Base-by-base conservation (phyloP, 2,888 invertebrate species). In the Ophion ellenae region DNA sequence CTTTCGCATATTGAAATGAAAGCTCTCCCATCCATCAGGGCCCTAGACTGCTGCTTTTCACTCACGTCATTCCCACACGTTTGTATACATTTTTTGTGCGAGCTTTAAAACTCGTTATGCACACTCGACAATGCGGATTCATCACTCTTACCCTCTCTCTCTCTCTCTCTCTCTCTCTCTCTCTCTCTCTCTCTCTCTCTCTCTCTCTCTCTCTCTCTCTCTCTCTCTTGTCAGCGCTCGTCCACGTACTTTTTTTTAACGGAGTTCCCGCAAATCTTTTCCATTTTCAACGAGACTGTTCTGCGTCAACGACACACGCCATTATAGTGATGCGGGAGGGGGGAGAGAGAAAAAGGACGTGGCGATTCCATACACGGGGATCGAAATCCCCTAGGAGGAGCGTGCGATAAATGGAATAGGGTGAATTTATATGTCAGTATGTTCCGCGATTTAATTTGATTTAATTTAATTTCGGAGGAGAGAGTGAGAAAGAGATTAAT, bases 61-160 rank as follows among this genome's bases (percentile, higher is more conserved):
- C 69, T 59, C 83, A 47, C 69, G 81, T 81, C 86, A 69, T 40
- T 76, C 73, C 69, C 81, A 69, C 64, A 57, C 66, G 32, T 71
- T 71, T 64, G 40, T 79, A 61, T 73, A 64, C 75, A 20, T 59
- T 81, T 76, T 80, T 70, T 61, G 66, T 59, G 20, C 66, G 67
- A 75, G 20, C 75, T 45, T 57, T 59, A 66, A 73, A 81, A 73
- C 63, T 74, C 64, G 47, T 66, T 73, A 66, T 57, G 73, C 66
- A 57, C 17, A 69, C 67, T 85, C 74, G 61, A 82, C 67, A 63
- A 71, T 74, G 75, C 64, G 59, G 53, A 79, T 67, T 77, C 73
- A 73, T 81, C 84, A 64, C 78, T 74, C 64, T 36, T 14, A 11
- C 63, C 32, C 40, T 10, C 20, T 6, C 47, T 24, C 32, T 47